phyloP scores from a whole-genome alignment of 2,113 vertebrate genomes.

The Anarrhichthys ocellatus region DNA sequence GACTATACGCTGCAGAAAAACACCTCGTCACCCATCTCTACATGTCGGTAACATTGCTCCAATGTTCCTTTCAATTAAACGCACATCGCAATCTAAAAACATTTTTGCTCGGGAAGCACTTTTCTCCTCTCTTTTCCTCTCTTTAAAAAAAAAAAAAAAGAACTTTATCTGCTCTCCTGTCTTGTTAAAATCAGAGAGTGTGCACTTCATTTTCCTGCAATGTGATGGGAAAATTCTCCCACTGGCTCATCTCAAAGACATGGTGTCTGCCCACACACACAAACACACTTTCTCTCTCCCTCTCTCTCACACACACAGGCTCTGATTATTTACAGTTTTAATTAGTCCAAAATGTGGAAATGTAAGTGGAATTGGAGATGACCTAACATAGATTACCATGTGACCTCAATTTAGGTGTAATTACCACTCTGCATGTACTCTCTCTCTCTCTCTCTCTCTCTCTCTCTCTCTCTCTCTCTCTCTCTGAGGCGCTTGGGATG shows the following conservation, averaged over 20 bases:
- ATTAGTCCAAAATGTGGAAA: conserved; percentile 82
- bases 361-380: conserved; percentile 82
- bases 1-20: conserved; percentile 25
- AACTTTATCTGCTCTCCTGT: conserved; percentile 61
- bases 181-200: conserved; percentile 71
- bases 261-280: conserved; percentile 10
- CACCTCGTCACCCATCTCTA: conserved; percentile 33
- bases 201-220: conserved; percentile 68
- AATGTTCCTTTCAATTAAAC: conserved; percentile 62
- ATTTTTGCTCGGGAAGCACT: conserved; percentile 63
- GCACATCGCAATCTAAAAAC: conserved; percentile 39
- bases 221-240: conserved; percentile 52
- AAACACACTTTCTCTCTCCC: not conserved
- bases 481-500: conserved; percentile 5
- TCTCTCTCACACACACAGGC: not conserved
- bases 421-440: conserved; percentile 72
- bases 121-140: conserved; percentile 46
- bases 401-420: conserved; percentile 83
- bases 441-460: conserved; percentile 15
- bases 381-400: conserved; percentile 81
- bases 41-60: conserved; percentile 54
- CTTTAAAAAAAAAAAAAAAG: conserved; percentile 25
- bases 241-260: conserved; percentile 53
- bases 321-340: conserved; percentile 83
- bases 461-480: conserved; percentile 22